Base-by-base conservation (phyloP, 2,113 vertebrate genomes). In the Notarius quadriscutis region DNA sequence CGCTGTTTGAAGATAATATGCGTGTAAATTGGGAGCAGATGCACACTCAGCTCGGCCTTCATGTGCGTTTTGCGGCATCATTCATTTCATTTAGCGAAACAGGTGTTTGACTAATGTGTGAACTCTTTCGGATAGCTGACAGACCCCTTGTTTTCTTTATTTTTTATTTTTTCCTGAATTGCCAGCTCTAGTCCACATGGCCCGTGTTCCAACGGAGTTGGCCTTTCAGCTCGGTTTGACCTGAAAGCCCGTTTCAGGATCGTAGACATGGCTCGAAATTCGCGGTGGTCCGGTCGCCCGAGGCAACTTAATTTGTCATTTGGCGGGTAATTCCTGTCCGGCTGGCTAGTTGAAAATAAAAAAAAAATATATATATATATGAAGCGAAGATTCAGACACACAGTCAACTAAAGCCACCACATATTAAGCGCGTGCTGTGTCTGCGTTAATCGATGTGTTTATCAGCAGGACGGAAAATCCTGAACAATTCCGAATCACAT, bases 101-200 rank as follows among this genome's bases (percentile, higher is more conserved):
- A 85, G 86, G 86, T 78, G 89, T 83, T 84, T 71, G 60, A 71
- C 60, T 87, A 78, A 62, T 71, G 60, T 50, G 14, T 30, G 63
- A 87, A 84, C 72, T 87, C 81, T 90, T 85, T 81, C 81, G 48
- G 18, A 30, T 60, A 57, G 78, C 74, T n/a, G n/a, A 55, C 69
- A 6, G 2, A 30, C n/a, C 30, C 69, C 41, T 65, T 41, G 41
- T 41, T 4, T 41, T 41, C 4, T 41, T 41, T 41, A 2, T 41
- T 41, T 41, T 30, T 30, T 30, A 30, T 30, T 30, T 1, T 41
- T 41, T 41, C 67, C 34, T 41, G 71, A 85, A 41, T 14, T 10
- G 12, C 50, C 27, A 11, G 27, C 78, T 63, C 72, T 25, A 14
- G 65, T 69, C 72, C 65, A 57, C n/a, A 71, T 53, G 62, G 57